Conservation (phyloP, 2,113 vertebrate species). For the Cheilinus undulatus region DNA sequence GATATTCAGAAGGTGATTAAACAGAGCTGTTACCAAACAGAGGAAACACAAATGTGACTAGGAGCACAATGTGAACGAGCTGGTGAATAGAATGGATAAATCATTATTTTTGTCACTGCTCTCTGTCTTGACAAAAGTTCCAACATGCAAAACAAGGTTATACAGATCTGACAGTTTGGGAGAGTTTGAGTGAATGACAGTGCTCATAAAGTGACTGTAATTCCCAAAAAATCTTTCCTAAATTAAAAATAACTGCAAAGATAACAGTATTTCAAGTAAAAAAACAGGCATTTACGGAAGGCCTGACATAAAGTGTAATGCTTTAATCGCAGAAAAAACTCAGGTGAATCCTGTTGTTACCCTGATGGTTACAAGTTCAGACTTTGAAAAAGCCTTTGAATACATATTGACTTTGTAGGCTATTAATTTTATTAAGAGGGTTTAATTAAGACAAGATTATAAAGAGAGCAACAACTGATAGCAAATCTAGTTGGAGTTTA, state of each 20-base stretch:
- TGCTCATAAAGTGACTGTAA: too few species aligned
- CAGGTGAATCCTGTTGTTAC: too few species aligned
- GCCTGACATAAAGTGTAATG: too few species aligned
- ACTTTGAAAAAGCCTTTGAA: too few species aligned
- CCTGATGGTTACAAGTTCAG: too few species aligned
- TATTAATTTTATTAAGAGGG: background rate
- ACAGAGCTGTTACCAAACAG: slow-evolving; percentile 14
- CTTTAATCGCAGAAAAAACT: too few species aligned
- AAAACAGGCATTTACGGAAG: too few species aligned
- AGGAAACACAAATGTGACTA: background rate
- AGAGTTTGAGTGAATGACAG: background rate
- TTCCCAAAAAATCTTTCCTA: too few species aligned
- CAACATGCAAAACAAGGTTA: background rate
- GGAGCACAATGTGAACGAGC: slow-evolving; percentile 13
- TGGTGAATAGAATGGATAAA: background rate
- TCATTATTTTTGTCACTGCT: background rate
- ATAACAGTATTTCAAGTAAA: too few species aligned
- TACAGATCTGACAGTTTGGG: background rate
- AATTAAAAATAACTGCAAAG: too few species aligned
- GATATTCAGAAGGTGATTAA: slow-evolving; percentile 7
- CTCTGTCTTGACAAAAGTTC: background rate
- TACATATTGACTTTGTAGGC: slow-evolving; percentile 4
- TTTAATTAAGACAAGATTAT: background rate
- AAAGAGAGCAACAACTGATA: background rate
- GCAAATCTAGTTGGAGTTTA: background rate